Percentiles rank a stretch among this genome's conserved stretches.
Conservation (phyloP, 2,113 vertebrate species). For the Sakesphorus luctuosus region DNA sequence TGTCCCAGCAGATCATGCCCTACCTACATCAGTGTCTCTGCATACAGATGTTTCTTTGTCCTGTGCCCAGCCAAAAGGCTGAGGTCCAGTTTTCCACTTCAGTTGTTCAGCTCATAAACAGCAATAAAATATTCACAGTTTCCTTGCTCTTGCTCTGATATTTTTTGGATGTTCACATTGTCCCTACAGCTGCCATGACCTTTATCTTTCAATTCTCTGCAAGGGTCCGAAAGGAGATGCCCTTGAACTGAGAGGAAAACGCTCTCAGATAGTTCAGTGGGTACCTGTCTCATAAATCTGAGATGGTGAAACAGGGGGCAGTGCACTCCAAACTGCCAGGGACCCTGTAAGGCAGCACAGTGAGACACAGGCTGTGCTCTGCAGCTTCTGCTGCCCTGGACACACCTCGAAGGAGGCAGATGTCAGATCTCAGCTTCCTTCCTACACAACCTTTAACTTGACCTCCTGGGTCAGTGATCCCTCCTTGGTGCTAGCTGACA, state of each 20-base stretch:
- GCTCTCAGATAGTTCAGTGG: not conserved
- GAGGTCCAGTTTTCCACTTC: not conserved
- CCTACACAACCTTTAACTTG: rapidly evolving
- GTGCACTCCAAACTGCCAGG: not conserved
- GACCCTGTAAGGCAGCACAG: not conserved
- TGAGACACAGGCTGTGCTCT: not conserved
- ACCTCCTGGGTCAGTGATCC: not conserved
- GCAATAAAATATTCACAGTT: not conserved
- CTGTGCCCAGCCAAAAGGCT: not conserved
- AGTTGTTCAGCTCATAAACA: not conserved
- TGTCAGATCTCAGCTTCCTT: not conserved
- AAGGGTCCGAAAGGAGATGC: not conserved
- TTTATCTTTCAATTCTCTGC: not conserved
- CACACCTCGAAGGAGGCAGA: not conserved
- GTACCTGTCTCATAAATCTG: not conserved
- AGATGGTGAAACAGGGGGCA: not conserved
- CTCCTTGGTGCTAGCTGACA: not conserved
- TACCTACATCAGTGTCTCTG: not conserved
- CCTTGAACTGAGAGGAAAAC: not conserved
- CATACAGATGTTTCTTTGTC: not conserved
- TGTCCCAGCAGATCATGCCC: not conserved
- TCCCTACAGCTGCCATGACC: not conserved
- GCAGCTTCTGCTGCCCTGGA: not conserved
- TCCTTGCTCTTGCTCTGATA: not conserved
- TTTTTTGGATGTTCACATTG: not conserved